Evolutionary conservation across 35 echinoderm and acorn worm species (phyloP).

Genomic region (Holothuria glaberrima): DNA sequence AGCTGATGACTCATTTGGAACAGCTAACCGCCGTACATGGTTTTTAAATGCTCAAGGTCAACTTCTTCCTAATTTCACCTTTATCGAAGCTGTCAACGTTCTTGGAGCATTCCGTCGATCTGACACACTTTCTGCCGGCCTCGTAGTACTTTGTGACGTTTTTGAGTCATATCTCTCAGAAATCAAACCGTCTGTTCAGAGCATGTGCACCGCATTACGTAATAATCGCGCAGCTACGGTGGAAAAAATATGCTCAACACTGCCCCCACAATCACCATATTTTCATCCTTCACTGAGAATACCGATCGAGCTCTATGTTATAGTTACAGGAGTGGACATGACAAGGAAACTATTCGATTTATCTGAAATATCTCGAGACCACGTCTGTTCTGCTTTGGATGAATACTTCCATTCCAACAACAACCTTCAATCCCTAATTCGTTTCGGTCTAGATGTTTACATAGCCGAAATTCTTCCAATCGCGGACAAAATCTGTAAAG

Average conservation of each 20-base stretch:
- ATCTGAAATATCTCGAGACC: neutral
- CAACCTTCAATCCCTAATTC: conserved; percentile 13
- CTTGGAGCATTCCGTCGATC: neutral
- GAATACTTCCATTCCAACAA: neutral
- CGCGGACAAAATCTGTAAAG: neutral
- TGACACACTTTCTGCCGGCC: neutral
- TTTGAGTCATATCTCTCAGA: conserved; percentile 21
- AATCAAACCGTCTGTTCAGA: too few relatives aligned
- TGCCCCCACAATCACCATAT: neutral
- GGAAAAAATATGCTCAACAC: too few relatives aligned
- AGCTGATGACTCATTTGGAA: too few relatives aligned
- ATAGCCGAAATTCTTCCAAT: conserved; percentile 20
- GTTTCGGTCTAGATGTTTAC: neutral
- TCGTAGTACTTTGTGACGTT: neutral
- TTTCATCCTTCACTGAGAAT: neutral
- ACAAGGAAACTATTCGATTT: neutral
- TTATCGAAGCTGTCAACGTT: conserved; percentile 9
- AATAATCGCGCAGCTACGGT: too few relatives aligned
- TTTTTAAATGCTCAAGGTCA: too few relatives aligned
- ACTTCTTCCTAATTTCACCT: neutral
- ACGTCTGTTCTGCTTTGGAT: neutral
- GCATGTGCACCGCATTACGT: too few relatives aligned
- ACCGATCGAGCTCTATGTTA: neutral
- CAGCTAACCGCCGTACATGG: too few relatives aligned
- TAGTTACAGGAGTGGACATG: neutral